These are phyloP conservation scores for Eueremaeus valkanovi DNA, from an alignment of 2,888 invertebrate species.

Conservation along the genomic window DNA sequence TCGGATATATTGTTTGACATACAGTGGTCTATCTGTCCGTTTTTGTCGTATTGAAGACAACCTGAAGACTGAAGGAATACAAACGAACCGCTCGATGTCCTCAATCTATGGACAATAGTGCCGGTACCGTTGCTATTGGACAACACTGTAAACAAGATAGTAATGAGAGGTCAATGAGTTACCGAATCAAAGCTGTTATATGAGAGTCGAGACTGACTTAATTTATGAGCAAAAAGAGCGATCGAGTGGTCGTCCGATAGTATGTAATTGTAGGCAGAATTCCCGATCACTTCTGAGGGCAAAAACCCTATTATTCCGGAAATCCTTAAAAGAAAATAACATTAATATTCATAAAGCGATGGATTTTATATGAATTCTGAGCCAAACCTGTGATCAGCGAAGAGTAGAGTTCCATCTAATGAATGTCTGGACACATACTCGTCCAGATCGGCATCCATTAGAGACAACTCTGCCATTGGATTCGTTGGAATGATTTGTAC, in stretches of 20 bases:
- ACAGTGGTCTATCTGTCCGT: constrained; percentile 41
- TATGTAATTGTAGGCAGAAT: constrained; percentile 83
- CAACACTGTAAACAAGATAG: constrained; percentile 42
- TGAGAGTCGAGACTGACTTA: constrained; percentile 62
- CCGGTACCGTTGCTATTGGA: constrained; percentile 61
- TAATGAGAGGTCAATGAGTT: neutral
- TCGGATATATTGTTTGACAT: too few relatives aligned
- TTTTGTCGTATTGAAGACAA: constrained; percentile 73
- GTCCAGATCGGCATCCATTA: constrained; percentile 57
- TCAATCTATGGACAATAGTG: constrained; percentile 77
- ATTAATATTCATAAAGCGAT: neutral
- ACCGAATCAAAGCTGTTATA: neutral
- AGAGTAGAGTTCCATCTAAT: constrained; percentile 81
- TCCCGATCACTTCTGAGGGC: constrained; percentile 81
- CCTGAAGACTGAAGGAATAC: constrained; percentile 79
- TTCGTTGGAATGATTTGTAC: constrained; percentile 44
- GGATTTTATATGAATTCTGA: constrained; percentile 11
- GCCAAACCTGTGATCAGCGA: constrained; percentile 69
- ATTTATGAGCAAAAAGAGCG: constrained; percentile 78
- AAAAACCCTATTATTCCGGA: constrained; percentile 82
- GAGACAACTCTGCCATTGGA: constrained; percentile 46
- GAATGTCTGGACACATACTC: constrained; percentile 86
- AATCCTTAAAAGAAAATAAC: constrained; percentile 59
- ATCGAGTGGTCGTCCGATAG: constrained; percentile 82
- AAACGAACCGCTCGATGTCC: constrained; percentile 74